Evolutionary conservation across 1,140 invertebrate species (phyloP).

Genomic region (Amyelois transitella): DNA sequence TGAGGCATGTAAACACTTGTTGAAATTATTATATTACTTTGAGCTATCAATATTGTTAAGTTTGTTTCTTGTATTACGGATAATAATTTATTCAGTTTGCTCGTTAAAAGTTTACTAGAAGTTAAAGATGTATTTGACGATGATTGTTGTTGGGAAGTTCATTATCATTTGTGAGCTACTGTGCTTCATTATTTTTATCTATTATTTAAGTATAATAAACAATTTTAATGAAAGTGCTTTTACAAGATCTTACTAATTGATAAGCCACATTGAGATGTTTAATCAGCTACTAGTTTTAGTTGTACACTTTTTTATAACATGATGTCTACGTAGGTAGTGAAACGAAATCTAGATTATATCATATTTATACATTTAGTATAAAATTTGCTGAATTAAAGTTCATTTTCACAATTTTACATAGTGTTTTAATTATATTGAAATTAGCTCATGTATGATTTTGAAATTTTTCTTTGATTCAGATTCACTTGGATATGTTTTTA

Average conservation of each 20-base stretch:
- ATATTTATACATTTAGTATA: conserved; percentile 75
- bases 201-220: conserved; percentile 72
- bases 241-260: conserved; percentile 70
- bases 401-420: conserved; percentile 72
- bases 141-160: conserved; percentile 66
- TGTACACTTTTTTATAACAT: conserved; percentile 74
- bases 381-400: conserved; percentile 74
- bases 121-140: conserved; percentile 65
- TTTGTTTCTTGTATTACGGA: conserved; percentile 73
- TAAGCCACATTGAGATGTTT: conserved; percentile 72
- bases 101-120: conserved; percentile 74
- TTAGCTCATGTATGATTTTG: not conserved
- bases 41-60: conserved; percentile 73
- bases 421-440: conserved; percentile 39
- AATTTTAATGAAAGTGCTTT: conserved; percentile 69
- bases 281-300: conserved; percentile 74
- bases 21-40: conserved; percentile 72
- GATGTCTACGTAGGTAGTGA: conserved; percentile 73
- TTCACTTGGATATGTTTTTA: not conserved
- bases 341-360: conserved; percentile 73
- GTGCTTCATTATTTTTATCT: conserved; percentile 70
- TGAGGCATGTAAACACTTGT: conserved; percentile 60
- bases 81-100: conserved; percentile 74
- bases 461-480: not conserved
- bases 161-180: conserved; percentile 65